Evolutionary conservation across 2,888 invertebrate genomes (phyloP), one percentile per base, ranked within the genome.

Genomic region (Desoria tigrina): DNA sequence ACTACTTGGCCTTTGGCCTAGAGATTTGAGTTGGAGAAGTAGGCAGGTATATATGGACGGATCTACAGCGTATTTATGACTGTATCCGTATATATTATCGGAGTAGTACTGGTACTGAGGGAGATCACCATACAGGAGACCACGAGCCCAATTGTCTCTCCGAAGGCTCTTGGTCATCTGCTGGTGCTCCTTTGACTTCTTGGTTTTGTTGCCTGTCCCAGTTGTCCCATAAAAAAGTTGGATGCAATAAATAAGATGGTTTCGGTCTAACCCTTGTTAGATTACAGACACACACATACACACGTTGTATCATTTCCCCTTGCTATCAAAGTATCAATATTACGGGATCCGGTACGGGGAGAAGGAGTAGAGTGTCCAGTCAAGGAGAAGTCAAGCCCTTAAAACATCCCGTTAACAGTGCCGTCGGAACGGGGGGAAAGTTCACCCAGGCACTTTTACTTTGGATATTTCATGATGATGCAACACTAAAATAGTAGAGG

Each of bases 221-320:
- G 49, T 60, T 55, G 60, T 61, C 55, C 53, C 54, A 65, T 65
- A 65, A 65, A 65, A 51, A 65, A 65, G 60, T 55, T 58, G 60
- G 65, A 42, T 42, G 60, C 61, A 60, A 65, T 65, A 65, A 65
- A 65, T 65, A 65, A 65, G 60, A 24, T 32, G 32, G 32, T 32
- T 32, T 32, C 32, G 4, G 6, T 11, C 6, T 32, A 32, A 32
- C 32, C 32, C 32, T 32, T 32, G 32, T 32, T 32, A 32, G 6
- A 32, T 32, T 32, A 32, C 32, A 4, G 6, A 4, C 32, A 32
- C 32, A 32, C 32, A 32, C 32, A 32, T 7, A 32, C 32, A 32
- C 32, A 32, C 32, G 32, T 11, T 32, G 32, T 32, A 32, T 32
- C 32, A 32, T 32, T 32, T 32, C 32, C n/a, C n/a, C n/a, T n/a